Base-by-base conservation (phyloP, 2,113 vertebrate species). In the Neolamprologus caudopunctatus region DNA sequence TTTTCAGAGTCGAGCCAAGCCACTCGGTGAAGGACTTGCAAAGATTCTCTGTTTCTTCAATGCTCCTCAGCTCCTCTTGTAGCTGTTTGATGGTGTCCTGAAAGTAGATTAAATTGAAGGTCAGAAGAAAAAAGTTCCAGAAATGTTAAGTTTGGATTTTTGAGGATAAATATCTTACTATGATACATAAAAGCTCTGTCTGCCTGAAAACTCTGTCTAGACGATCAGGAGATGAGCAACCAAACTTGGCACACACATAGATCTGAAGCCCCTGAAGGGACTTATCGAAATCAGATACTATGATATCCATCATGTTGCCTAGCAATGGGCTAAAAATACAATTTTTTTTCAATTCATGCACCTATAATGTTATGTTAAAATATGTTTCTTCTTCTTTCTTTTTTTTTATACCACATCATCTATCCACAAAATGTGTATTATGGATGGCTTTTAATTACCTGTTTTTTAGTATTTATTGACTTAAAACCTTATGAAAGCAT, bases 41-140 rank as follows among this genome's bases (percentile, higher is more conserved):
- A 81, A 97, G 96, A 12, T 95, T 92, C 47, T 98, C 97, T 3
- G 98, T 97, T 87, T 99, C 98, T 19, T 98, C 97, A 21, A 98
- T 96, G 92, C 96, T 97, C 86, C 92, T 97, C 81, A 98, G 95
- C 93, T 99, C 99, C 91, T 99, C 97, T 91, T 98, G 97, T 33
- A 99, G 94, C 89, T 97, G 97, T 90, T 98, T 98, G 82, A 98
- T 95, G 94, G 97, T 97, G 80, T 99, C 98, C 99, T 99, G 86
- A 81, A 89, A 89, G 66, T 47, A 40, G 3, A 80, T 42, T 10
- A 17, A 14, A 84, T n/a, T 2, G 26, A 45, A 82, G 4, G 19
- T 78, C 28, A 89, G 31, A 21, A n/a, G 17, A n/a, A 14, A 28
- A 16, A 28, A 79, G 21, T 14, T 85, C 3, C 10, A 53, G 5